These are phyloP conservation scores for Lepidurus packardi DNA, from an alignment of 1,140 invertebrate species.

Conservation along the genomic window DNA sequence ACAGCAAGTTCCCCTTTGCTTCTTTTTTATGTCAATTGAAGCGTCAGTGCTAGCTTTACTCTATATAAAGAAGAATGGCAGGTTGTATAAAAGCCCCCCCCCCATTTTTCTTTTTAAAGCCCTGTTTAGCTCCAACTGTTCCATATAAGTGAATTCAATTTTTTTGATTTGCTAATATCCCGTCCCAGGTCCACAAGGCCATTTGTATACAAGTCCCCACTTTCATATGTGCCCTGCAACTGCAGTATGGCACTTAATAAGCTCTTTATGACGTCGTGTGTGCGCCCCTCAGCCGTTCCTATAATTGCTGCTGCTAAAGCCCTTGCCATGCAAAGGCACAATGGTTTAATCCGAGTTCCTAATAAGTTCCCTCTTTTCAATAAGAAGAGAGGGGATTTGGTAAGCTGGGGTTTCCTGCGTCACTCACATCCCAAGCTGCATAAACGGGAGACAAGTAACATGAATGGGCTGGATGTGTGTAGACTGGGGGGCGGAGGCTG, in stretches of 20 bases:
- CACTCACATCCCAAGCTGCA: neutral
- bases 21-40: neutral
- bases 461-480: neutral
- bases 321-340: neutral
- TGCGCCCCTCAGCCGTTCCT: neutral
- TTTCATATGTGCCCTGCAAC: neutral
- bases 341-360: constrained; percentile 18
- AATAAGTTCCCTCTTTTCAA: constrained; percentile 11
- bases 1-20: neutral
- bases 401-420: neutral
- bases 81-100: too few species aligned
- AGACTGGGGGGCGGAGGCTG: neutral
- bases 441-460: neutral
- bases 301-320: constrained; percentile 6
- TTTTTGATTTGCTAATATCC: neutral
- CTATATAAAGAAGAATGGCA: too few species aligned
- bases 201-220: neutral
- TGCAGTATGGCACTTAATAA: constrained; percentile 5
- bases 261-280: constrained; percentile 19
- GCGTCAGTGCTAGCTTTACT: too few species aligned
- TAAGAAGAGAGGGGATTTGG: neutral
- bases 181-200: neutral
- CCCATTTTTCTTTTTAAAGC: neutral
- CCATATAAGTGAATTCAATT: neutral
- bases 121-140: neutral